Base-by-base conservation (phyloP, 2,888 invertebrate species). In the Hirtodrosophila histrioides region DNA sequence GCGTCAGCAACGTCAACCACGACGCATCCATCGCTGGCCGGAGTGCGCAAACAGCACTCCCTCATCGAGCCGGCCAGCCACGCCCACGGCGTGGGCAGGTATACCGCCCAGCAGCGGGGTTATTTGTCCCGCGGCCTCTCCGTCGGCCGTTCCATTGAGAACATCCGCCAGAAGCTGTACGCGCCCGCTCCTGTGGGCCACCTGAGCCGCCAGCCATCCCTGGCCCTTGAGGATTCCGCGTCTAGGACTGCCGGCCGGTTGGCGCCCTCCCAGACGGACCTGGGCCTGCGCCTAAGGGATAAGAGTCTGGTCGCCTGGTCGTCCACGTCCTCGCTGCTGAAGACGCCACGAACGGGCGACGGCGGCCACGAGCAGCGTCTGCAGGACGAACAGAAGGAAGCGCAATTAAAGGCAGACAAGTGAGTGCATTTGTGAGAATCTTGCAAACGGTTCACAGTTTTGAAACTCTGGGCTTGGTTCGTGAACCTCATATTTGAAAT, bases 71-170 rank as follows among this genome's bases (percentile, higher is more conserved):
- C 65, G 17, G 4, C 70, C 45, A 69, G 51, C 45, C 72, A 69
- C 73, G 53, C 40, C 41, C 75, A 65, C 43, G 57, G 40, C 44
- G 58, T 72, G 8, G 44, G 68, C 48, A 70, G 69, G 29, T 82
- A 72, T 10, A 60, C 83, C 5, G 69, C 73, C 2, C 83, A 85
- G 43, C 83, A 81, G 31, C 78, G 89, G 8, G 66, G 78, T 4
- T 86, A 82, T 36, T 62, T 89, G 12, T 76, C 87, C 9, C 77
- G 90, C 4, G 89, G 89, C 4, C 77, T 89, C 29, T 90, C 89
- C 24, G 84, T 89, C 3, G 89, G 84, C 29, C 82, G 89, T 9
- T 88, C 89, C 61, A 81, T 86, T 27, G 89, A 90, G 63, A 88
- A 68, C 40, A 80, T 78, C 27, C 86, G 88, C 48, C 86, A 78